Base-by-base conservation (phyloP, 1,140 invertebrate species). In the Drosophila ogumai region DNA sequence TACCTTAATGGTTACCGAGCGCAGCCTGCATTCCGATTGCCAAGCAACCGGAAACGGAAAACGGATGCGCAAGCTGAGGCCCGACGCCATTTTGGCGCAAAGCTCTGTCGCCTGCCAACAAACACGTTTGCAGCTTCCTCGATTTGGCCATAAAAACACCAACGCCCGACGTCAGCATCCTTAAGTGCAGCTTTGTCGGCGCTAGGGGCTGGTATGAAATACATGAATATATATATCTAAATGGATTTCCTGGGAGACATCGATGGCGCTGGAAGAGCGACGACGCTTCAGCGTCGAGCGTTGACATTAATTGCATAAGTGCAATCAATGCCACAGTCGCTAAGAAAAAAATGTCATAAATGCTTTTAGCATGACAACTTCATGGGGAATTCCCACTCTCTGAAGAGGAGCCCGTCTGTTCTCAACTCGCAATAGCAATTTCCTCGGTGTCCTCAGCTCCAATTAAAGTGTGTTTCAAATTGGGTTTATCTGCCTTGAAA, bases 251-350 rank as follows among this genome's bases (percentile, higher is more conserved):
- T 69, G 67, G 47, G 63, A 46, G 81, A 84, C 75, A 84, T 66
- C 58, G 58, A 34, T 43, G 38, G 31, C 46, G 38, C 61, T 65
- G 10, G n/a, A n/a, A 28, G 56, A 28, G 12, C 31, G 55, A 41
- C 56, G 59, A 41, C 56, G 59, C 64, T 67, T 56, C 36, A 32
- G 65, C 47, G 47, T 46, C 52, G 58, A 65, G 72, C 80, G 68
- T 65, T 75, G 71, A 79, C 81, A 75, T 79, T 82, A 82, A 82
- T 82, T 82, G 81, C 81, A 82, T 75, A 75, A 75, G 81, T 71
- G 80, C 81, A 82, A 79, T 82, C 75, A 82, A 82, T 82, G 69
- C 75, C 75, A 68, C 43, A 49, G 73, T 47, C 34, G 59, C 22
- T 32, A 46, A 56, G 55, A 73, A 49, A 73, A 49, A 56, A 64